Evolutionary conservation across 1,140 invertebrate species (phyloP).

Genomic region (Plectus sambesii): DNA sequence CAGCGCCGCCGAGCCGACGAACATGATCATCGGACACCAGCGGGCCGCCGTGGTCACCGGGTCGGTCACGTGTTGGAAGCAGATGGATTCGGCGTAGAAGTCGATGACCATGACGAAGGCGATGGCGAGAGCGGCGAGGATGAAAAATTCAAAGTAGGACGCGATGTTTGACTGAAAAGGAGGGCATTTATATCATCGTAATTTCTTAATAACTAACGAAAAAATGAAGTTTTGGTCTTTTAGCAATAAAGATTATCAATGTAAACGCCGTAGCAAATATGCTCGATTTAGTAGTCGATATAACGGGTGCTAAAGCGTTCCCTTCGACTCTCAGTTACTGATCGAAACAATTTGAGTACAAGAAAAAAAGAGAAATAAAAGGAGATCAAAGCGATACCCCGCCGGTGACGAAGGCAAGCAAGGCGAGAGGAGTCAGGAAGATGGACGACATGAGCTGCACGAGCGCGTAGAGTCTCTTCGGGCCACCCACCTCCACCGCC

Average conservation of each 20-base stretch:
- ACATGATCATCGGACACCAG: constrained; percentile 44
- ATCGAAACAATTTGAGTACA: too few species aligned
- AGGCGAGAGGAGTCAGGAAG: constrained; percentile 48
- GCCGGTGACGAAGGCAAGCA: constrained; percentile 37
- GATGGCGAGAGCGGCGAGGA: constrained; percentile 47
- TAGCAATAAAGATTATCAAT: too few species aligned
- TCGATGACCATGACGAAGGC: constrained; percentile 50
- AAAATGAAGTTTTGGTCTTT: too few species aligned
- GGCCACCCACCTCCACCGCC: constrained; percentile 51
- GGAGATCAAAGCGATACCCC: constrained; percentile 21
- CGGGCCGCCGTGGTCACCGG: constrained; percentile 40
- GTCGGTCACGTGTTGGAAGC: constrained; percentile 37
- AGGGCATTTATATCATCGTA: too few species aligned
- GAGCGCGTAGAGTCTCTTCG: constrained; percentile 50
- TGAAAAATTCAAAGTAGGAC: constrained; percentile 45
- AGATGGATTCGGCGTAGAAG: constrained; percentile 50
- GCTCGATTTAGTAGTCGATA: too few species aligned
- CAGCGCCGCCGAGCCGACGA: constrained; percentile 30
- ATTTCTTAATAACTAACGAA: too few species aligned
- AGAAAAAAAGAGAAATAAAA: too few species aligned
- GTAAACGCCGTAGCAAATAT: too few species aligned
- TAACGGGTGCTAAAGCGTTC: too few species aligned
- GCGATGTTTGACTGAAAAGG: constrained; percentile 22
- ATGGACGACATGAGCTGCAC: constrained; percentile 46
- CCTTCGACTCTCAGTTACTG: too few species aligned